Conservation (phyloP, 2,113 vertebrate species). For the Acrocephalus arundinaceus region DNA sequence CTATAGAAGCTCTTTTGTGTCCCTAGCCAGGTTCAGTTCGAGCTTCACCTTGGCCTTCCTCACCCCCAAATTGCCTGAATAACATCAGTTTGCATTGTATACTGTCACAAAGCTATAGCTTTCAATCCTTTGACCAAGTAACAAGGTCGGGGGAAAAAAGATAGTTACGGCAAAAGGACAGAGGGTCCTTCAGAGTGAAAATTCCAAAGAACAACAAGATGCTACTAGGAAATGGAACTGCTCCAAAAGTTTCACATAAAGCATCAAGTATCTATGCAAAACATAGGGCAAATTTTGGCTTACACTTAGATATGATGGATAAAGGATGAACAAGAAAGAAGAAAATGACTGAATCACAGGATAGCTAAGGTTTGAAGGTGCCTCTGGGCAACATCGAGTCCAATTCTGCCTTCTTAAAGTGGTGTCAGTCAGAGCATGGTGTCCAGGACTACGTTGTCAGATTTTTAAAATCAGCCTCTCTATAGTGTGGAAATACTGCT, state of each 20-base stretch:
- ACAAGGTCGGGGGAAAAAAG: neutral
- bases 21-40: neutral
- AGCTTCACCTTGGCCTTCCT: neutral
- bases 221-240: neutral
- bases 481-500: neutral
- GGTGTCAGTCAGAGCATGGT: fast-evolving
- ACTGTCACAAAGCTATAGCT: neutral
- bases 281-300: neutral
- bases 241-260: neutral
- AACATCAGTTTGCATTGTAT: neutral
- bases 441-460: neutral
- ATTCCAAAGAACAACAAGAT: neutral
- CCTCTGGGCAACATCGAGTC: neutral
- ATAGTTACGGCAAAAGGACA: neutral
- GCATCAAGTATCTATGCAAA: neutral
- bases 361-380: neutral
- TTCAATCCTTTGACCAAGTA: neutral
- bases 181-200: neutral
- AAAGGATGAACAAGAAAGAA: neutral
- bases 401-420: neutral
- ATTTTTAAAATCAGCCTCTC: neutral
- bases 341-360: neutral
- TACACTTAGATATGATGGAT: neutral
- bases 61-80: neutral
- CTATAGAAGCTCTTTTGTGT: neutral